Percentiles rank a stretch among this genome's conserved stretches.
Evolutionary conservation across 2,797 vertebrate species (phyloP).

Genomic region (Choloepus didactylus): DNA sequence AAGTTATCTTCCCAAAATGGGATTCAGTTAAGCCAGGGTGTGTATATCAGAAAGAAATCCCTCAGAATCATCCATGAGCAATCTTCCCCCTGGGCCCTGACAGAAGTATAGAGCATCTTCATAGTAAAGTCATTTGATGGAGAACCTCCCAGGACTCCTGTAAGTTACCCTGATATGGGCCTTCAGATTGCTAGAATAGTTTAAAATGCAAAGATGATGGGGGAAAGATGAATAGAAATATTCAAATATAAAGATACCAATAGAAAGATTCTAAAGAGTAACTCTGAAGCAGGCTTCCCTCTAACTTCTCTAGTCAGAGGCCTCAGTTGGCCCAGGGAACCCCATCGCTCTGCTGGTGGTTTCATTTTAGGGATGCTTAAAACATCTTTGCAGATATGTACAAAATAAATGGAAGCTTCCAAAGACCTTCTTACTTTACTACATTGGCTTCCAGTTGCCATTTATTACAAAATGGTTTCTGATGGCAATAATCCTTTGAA

Average conservation of each 20-base stretch:
- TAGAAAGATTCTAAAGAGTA: neutral
- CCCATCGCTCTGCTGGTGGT: conserved; percentile 46
- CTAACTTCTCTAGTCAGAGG: neutral
- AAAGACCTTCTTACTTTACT: conserved; percentile 84
- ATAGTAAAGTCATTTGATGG: neutral
- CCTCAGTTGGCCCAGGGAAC: neutral
- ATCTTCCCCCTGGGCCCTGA: neutral
- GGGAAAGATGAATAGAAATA: neutral
- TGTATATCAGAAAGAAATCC: neutral
- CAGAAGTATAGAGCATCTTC: neutral
- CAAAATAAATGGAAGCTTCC: conserved; percentile 79
- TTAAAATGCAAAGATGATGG: conserved; percentile 44
- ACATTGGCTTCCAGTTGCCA: conserved; percentile 83
- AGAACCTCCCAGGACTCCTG: neutral
- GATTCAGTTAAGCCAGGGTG: neutral
- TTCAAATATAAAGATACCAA: neutral
- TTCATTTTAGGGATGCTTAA: conserved; percentile 76
- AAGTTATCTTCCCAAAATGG: neutral
- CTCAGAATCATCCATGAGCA: neutral
- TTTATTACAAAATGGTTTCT: conserved; percentile 86
- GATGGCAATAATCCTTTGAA: conserved; percentile 85
- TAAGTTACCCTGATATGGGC: neutral
- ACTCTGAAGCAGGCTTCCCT: neutral
- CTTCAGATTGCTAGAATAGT: neutral
- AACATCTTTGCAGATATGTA: conserved; percentile 73